Conservation (phyloP, 2,797 vertebrate species). For the Notolepis coatsorum region DNA sequence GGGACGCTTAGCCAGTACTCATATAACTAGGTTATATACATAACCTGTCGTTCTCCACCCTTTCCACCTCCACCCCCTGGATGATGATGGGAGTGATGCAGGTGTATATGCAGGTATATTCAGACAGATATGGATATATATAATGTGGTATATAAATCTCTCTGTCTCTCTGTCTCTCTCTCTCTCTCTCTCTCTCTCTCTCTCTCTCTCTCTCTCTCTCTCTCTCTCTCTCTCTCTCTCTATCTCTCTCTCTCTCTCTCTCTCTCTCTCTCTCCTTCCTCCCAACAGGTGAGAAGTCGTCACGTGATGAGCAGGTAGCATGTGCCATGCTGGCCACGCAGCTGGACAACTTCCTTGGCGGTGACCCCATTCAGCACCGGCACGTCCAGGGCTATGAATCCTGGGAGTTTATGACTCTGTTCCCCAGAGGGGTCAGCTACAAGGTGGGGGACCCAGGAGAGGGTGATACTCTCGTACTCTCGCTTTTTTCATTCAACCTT, state of each 20-base stretch:
- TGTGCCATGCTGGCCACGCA: constrained; percentile 90
- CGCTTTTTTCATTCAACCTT: too few relatives aligned
- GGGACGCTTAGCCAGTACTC: too few relatives aligned
- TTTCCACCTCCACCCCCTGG: neutral
- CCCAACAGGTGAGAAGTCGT: constrained; percentile 86
- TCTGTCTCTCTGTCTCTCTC: neutral
- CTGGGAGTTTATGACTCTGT: constrained; percentile 87
- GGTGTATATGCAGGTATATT: too few relatives aligned
- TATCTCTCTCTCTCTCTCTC: neutral
- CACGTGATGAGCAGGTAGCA: constrained; percentile 88
- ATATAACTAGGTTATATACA: too few relatives aligned
- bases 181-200: neutral
- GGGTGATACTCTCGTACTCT: neutral
- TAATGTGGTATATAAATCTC: too few relatives aligned
- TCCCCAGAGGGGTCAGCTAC: constrained; percentile 89
- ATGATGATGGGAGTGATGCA: too few relatives aligned
- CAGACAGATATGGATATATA: too few relatives aligned
- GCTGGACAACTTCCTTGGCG: constrained; percentile 87
- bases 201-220: neutral
- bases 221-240: neutral
- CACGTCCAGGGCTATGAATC: constrained; percentile 91
- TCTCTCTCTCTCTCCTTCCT: neutral
- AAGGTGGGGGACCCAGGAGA: constrained; percentile 78
- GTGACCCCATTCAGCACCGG: constrained; percentile 88
- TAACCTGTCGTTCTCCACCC: too few relatives aligned